Conservation (phyloP, 2,797 vertebrate genomes). For the Lepilemur septentrionalis region DNA sequence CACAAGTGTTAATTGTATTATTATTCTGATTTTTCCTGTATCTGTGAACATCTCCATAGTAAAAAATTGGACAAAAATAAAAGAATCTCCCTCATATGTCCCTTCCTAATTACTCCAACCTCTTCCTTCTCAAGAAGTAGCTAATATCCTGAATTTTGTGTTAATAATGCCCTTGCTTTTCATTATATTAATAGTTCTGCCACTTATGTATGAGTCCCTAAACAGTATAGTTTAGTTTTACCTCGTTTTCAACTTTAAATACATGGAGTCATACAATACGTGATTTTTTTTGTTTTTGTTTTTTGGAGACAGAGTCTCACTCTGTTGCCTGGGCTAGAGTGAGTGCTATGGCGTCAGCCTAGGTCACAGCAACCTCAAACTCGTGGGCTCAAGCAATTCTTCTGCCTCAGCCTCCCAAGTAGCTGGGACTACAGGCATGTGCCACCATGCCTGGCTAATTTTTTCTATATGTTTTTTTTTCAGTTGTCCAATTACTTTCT, state of each 20-base stretch:
- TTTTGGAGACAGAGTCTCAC: no score
- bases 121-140: background rate
- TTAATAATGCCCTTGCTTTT: background rate
- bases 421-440: no score
- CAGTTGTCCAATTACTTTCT: no score
- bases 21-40: background rate
- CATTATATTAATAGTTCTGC: background rate
- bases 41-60: background rate
- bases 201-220: background rate
- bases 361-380: no score
- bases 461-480: no score
- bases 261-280: background rate
- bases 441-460: no score
- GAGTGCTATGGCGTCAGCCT: no score
- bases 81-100: background rate
- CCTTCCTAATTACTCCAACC: background rate
- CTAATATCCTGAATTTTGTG: background rate
- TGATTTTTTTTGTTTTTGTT: no score
- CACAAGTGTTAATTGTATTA: background rate
- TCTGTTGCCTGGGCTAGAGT: no score
- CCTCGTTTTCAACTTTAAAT: background rate
- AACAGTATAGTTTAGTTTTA: background rate
- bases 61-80: background rate
- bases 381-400: no score
- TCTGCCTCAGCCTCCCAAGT: no score